Evolutionary conservation across 2,113 vertebrate genomes (phyloP).

Genomic region (Tauraco erythrolophus): DNA sequence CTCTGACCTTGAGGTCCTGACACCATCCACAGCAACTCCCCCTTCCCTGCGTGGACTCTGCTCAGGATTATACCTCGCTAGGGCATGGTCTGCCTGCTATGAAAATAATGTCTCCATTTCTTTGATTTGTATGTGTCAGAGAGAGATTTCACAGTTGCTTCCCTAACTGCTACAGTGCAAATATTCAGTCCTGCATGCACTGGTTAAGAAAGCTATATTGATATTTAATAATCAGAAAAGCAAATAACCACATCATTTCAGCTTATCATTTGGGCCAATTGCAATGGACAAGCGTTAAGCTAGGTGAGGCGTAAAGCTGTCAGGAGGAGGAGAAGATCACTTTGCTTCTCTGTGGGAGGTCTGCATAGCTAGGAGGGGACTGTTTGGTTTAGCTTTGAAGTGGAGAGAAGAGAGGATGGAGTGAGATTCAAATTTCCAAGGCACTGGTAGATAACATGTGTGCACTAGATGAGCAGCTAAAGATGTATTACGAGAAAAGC

Average conservation of each 20-base stretch:
- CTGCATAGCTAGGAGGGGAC: rapidly evolving
- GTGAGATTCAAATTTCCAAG: background rate
- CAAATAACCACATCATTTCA: background rate
- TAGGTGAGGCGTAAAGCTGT: background rate
- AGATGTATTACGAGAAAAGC: background rate
- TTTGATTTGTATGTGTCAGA: background rate
- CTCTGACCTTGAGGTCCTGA: background rate
- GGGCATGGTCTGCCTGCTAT: rapidly evolving
- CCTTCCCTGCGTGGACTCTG: rapidly evolving
- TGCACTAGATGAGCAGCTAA: background rate
- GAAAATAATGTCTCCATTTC: background rate
- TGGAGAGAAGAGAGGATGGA: background rate
- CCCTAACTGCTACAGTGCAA: background rate
- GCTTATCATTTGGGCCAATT: background rate
- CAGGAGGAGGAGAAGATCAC: background rate
- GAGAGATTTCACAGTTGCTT: background rate
- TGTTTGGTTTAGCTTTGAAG: background rate
- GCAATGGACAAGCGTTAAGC: background rate
- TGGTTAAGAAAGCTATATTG: background rate
- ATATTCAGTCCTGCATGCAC: background rate
- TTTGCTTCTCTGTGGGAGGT: background rate
- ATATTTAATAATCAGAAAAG: background rate
- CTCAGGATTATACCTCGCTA: rapidly evolving
- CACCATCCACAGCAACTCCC: rapidly evolving
- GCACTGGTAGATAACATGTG: background rate